Evolutionary conservation across 2,113 vertebrate species (phyloP).

Genomic region (Gobio gobio): DNA sequence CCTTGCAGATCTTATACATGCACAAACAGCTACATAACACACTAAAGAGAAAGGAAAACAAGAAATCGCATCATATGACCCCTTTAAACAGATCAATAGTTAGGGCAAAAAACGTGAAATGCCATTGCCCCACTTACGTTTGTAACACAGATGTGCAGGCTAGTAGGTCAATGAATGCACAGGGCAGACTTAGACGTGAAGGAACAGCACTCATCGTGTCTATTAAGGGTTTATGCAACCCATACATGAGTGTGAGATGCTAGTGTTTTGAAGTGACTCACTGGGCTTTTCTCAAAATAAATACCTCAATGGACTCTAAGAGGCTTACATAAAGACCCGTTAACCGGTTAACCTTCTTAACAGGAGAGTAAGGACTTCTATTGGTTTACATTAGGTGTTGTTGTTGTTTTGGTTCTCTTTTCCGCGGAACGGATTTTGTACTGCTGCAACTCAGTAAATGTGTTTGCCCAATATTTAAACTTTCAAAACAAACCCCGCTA

Average conservation of each 20-base stretch:
- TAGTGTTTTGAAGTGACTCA: constrained; percentile 33
- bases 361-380: constrained; percentile 12
- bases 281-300: constrained; percentile 55
- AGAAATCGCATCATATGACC: too few species aligned
- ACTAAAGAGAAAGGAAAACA: too few species aligned
- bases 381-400: constrained; percentile 52
- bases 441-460: neutral
- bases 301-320: constrained; percentile 63
- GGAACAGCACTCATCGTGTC: neutral
- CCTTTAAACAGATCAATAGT: too few species aligned
- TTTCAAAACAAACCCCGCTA: neutral
- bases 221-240: neutral
- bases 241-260: neutral
- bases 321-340: constrained; percentile 69
- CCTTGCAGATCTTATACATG: too few species aligned
- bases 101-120: too few species aligned
- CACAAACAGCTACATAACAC: too few species aligned
- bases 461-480: neutral
- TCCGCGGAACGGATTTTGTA: neutral
- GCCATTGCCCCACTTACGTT: too few species aligned
- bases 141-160: neutral
- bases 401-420: constrained; percentile 60
- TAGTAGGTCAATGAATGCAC: neutral
- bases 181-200: neutral
- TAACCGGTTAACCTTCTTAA: constrained; percentile 68